Conservation (phyloP, 2,797 vertebrate genomes). For the Discoglossus pictus region DNA sequence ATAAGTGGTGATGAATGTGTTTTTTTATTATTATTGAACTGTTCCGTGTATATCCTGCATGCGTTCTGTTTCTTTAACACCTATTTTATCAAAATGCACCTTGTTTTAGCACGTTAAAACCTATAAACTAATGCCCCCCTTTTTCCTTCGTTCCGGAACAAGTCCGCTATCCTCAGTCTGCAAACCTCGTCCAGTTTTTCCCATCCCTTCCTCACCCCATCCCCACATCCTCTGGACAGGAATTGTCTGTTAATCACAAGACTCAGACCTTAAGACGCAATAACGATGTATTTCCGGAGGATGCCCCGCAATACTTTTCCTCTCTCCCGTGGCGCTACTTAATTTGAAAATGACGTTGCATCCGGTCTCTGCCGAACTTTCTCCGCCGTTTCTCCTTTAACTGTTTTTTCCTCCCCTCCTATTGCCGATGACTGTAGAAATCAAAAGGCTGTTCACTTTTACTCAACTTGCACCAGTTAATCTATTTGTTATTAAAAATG, state of each 20-base stretch:
- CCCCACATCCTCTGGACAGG: constrained; percentile 12
- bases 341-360: constrained; percentile 40
- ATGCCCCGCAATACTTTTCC: constrained; percentile 26
- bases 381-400: constrained; percentile 27
- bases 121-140: not conserved
- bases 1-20: no score
- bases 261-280: constrained; percentile 38
- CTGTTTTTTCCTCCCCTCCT: constrained; percentile 5
- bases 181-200: constrained; percentile 7
- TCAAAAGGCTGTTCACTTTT: constrained; percentile 45
- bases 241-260: constrained; percentile 27
- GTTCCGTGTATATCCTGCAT: constrained; percentile 25
- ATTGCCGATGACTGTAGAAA: constrained; percentile 38
- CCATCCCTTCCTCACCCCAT: constrained; percentile 12
- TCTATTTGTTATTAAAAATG: no score
- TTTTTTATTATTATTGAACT: not conserved
- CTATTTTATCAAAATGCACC: constrained; percentile 16
- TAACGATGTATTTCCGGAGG: constrained; percentile 30
- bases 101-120: constrained; percentile 11
- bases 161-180: constrained; percentile 23
- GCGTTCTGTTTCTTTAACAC: constrained; percentile 4
- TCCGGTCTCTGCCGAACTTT: constrained; percentile 40
- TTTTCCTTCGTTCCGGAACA: constrained; percentile 8
- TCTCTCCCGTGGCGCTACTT: constrained; percentile 25
- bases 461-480: not conserved